Evolutionary conservation across 2,888 invertebrate genomes (phyloP).

Genomic region (Phaedon cochleariae): DNA sequence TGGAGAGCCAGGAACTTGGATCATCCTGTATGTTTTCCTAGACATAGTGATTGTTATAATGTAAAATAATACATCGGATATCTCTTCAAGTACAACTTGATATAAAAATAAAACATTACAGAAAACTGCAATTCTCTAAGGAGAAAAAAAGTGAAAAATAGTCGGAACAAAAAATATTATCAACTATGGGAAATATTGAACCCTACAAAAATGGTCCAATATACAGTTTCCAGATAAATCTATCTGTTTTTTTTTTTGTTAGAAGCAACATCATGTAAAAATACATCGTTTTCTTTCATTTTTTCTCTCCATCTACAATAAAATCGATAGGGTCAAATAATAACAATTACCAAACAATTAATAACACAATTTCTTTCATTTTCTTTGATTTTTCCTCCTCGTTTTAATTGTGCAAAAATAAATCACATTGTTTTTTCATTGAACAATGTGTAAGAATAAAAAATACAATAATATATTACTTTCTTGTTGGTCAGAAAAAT

Average conservation of each 20-base stretch:
- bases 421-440: too few relatives aligned
- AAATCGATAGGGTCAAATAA: slow-evolving; percentile 12
- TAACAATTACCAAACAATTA: slow-evolving; percentile 8
- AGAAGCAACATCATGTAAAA: neutral
- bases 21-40: slow-evolving; percentile 2
- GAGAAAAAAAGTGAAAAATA: slow-evolving; percentile 9
- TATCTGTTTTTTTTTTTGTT: neutral
- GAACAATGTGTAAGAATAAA: too few relatives aligned
- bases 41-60: slow-evolving; percentile 27
- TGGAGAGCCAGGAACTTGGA: neutral
- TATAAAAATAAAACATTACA: slow-evolving; percentile 25
- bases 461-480: too few relatives aligned
- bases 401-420: neutral
- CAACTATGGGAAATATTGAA: neutral
- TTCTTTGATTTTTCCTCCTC: neutral
- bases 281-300: neutral
- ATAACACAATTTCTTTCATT: slow-evolving; percentile 1
- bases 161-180: neutral
- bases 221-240: neutral
- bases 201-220: neutral
- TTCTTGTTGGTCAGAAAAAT: too few relatives aligned
- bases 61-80: slow-evolving; percentile 23
- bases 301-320: slow-evolving; percentile 13
- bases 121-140: slow-evolving; percentile 4
- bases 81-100: slow-evolving; percentile 20